These are phyloP conservation scores for Nixonia krombeini DNA, from an alignment of 1,140 invertebrate species.

Conservation along the genomic window DNA sequence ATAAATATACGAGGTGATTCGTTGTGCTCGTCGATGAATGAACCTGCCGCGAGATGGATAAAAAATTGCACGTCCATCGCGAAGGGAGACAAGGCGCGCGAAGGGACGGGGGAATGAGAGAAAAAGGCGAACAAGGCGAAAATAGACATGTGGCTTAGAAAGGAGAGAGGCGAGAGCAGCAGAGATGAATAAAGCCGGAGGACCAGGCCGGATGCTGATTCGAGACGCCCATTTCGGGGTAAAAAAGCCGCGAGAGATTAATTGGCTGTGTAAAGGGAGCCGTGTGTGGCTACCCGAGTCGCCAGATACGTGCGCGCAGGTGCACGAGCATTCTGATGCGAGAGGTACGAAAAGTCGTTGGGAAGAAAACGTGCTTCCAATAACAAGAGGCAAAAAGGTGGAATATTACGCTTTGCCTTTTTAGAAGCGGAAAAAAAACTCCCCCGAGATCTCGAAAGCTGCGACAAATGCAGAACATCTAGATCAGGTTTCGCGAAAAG, in stretches of 20 bases:
- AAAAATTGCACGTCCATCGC: no score
- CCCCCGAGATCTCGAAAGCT: no score
- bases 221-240: slow-evolving; percentile 2
- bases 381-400: no score
- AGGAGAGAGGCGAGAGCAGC: slow-evolving; percentile 6
- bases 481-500: no score
- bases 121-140: neutral
- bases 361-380: no score
- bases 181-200: slow-evolving; percentile 1
- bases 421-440: no score
- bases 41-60: no score
- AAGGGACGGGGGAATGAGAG: neutral
- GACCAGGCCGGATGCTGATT: slow-evolving; percentile 11
- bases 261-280: neutral
- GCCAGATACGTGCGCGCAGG: neutral
- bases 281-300: neutral
- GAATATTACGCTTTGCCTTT: no score
- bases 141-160: slow-evolving; percentile 6
- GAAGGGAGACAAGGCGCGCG: no score
- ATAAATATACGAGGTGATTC: no score
- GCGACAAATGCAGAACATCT: no score
- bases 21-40: no score
- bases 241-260: slow-evolving; percentile 4
- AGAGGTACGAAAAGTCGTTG: neutral
- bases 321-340: neutral